Conservation (phyloP, 2,888 invertebrate species). For the Diaprepes abbreviatus region DNA sequence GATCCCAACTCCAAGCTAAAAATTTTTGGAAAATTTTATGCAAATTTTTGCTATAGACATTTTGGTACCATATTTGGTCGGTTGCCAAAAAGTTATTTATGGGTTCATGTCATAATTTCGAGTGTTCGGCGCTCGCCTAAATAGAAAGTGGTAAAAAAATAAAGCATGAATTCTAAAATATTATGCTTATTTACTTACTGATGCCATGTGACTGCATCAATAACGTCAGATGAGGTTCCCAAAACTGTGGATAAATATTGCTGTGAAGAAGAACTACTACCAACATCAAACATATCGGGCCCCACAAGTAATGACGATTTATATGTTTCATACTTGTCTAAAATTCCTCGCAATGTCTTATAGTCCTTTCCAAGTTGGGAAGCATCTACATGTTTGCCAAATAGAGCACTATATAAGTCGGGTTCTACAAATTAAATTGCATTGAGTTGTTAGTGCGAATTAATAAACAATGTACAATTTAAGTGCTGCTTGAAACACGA, state of each 20-base stretch:
- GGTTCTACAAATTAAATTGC: slow-evolving; percentile 33
- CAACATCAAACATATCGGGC: slow-evolving; percentile 78
- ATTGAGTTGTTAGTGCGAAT: no score
- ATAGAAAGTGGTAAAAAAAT: no score
- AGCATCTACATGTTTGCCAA: slow-evolving; percentile 67
- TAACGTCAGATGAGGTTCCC: slow-evolving; percentile 64
- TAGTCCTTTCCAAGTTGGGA: slow-evolving; percentile 75
- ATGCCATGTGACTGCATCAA: slow-evolving; percentile 78
- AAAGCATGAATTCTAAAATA: no score
- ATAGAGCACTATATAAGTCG: slow-evolving; percentile 20
- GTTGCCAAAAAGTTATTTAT: no score
- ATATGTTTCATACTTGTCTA: slow-evolving; percentile 70
- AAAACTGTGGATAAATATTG: slow-evolving; percentile 73
- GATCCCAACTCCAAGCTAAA: no score
- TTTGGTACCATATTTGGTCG: no score
- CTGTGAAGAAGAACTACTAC: slow-evolving; percentile 54
- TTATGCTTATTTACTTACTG: slow-evolving; percentile 68
- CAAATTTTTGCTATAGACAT: no score
- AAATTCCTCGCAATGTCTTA: slow-evolving; percentile 69
- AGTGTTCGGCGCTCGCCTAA: no score
- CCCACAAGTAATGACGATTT: slow-evolving; percentile 74
- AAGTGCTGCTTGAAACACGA: no score
- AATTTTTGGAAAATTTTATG: no score
- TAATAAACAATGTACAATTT: no score
- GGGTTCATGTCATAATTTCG: no score